These are phyloP conservation scores for Stomatorhinus ivindoensis DNA, from an alignment of 2,113 vertebrate genomes.

Conservation along the genomic window DNA sequence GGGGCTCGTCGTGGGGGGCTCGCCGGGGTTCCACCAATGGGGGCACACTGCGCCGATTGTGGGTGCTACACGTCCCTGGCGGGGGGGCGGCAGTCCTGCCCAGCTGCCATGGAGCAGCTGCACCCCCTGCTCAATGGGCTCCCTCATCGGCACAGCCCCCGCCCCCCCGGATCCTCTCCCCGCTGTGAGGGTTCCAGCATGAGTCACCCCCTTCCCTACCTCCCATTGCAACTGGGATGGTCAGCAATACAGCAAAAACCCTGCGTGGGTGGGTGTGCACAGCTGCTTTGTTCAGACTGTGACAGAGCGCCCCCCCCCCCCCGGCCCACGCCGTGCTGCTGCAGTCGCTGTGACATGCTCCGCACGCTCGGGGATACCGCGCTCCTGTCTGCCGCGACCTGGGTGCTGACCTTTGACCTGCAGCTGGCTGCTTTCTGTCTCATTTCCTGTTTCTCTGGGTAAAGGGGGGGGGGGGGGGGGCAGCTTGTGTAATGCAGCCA, in stretches of 20 bases:
- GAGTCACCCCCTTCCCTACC: not conserved
- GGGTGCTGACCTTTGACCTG: conserved; percentile 31
- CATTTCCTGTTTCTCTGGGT: conserved; percentile 39
- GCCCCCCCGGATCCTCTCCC: not conserved
- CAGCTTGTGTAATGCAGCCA: not conserved
- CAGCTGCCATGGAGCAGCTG: conserved; percentile 2
- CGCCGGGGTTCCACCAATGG: not conserved
- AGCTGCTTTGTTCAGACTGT: not conserved
- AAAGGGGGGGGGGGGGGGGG: not conserved
- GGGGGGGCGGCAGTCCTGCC: not conserved
- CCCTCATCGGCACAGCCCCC: not conserved
- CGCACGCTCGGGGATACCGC: conserved; percentile 24
- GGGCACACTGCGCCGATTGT: not conserved
- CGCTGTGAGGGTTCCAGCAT: not conserved
- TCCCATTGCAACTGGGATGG: not conserved
- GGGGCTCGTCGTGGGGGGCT: not conserved
- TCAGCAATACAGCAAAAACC: not conserved
- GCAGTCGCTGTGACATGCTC: conserved; percentile 19
- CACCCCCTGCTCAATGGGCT: not conserved
- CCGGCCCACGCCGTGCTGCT: conserved; percentile 2
- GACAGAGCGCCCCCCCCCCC: not conserved
- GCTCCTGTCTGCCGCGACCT: conserved; percentile 22
- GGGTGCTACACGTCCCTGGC: not conserved
- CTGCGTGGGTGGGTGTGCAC: not conserved
- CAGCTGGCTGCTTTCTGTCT: conserved; percentile 34